phyloP scores from a whole-genome alignment of 2,113 vertebrate genomes.

The Rhinopomastus cyanomelas region DNA sequence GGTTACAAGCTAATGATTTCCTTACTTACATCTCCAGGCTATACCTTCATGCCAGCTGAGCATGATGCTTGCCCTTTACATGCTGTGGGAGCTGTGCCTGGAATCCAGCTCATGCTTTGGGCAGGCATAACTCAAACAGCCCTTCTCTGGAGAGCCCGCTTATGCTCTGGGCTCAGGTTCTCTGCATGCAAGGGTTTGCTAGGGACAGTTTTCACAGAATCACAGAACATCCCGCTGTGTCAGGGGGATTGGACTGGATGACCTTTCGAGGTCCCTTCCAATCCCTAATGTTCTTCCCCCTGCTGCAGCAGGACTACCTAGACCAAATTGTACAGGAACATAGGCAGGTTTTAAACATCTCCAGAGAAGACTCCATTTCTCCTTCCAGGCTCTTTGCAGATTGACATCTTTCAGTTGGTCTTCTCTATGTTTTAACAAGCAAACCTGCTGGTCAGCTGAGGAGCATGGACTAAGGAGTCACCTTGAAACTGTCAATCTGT shows the following conservation, averaged over 20 bases:
- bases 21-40: background rate
- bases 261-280: too few relatives aligned
- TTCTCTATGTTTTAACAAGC: background rate
- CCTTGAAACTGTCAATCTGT: conserved; percentile 10
- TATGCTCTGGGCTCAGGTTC: background rate
- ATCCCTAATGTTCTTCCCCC: too few relatives aligned
- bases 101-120: background rate
- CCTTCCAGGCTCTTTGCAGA: background rate
- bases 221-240: too few relatives aligned
- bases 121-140: background rate
- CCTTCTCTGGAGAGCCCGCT: background rate
- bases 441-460: background rate
- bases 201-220: background rate
- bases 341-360: too few relatives aligned
- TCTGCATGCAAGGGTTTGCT: background rate
- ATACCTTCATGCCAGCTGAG: background rate
- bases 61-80: background rate
- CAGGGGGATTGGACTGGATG: too few relatives aligned
- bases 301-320: too few relatives aligned
- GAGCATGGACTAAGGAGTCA: background rate
- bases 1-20: background rate
- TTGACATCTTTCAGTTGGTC: background rate
- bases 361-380: too few relatives aligned
- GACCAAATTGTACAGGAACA: too few relatives aligned
- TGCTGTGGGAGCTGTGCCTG: background rate